phyloP scores from a whole-genome alignment of 2,113 vertebrate species.

The Eonycteris spelaea region DNA sequence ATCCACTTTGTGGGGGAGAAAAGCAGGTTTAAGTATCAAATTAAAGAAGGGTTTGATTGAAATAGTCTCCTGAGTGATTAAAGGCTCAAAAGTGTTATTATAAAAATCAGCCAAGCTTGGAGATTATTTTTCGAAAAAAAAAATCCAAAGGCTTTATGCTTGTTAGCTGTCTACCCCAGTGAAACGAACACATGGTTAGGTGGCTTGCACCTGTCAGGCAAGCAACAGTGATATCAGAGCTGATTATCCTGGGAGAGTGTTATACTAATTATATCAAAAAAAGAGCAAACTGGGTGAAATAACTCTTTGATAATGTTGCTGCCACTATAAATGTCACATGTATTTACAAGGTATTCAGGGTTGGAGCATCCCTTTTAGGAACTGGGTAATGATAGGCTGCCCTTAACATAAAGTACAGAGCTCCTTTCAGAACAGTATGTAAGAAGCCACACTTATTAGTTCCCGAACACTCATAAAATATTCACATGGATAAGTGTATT shows the following conservation, averaged over 20 bases:
- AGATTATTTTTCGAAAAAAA: conserved; percentile 30
- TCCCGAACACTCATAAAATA: neutral
- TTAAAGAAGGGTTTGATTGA: conserved; percentile 72
- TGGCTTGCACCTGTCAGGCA: conserved; percentile 78
- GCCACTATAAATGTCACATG: conserved; percentile 75
- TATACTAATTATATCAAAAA: conserved; percentile 81
- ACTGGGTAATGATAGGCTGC: conserved; percentile 67
- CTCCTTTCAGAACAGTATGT: conserved; percentile 54
- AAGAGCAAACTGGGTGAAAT: conserved; percentile 78
- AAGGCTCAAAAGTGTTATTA: conserved; percentile 78
- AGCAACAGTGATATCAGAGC: conserved; percentile 77
- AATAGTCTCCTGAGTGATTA: conserved; percentile 73
- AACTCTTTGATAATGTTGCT: conserved; percentile 73
- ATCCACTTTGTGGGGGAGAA: conserved; percentile 25
- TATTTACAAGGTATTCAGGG: conserved; percentile 72
- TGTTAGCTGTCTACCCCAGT: conserved; percentile 81
- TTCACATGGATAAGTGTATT: neutral
- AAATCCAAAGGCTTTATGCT: conserved; percentile 74
- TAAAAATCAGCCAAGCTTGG: conserved; percentile 81
- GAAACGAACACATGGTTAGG: conserved; percentile 81
- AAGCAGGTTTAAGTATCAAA: conserved; percentile 65
- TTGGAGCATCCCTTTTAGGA: conserved; percentile 54
- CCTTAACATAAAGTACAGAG: conserved; percentile 54
- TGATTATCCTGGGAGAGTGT: conserved; percentile 80
- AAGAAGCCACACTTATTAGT: conserved; percentile 36